A percentile compares a stretch with the other conserved stretches of the same genome.
These are phyloP conservation scores for Drosophila nigromelanica DNA, from an alignment of 1,140 invertebrate genomes.

Conservation along the genomic window DNA sequence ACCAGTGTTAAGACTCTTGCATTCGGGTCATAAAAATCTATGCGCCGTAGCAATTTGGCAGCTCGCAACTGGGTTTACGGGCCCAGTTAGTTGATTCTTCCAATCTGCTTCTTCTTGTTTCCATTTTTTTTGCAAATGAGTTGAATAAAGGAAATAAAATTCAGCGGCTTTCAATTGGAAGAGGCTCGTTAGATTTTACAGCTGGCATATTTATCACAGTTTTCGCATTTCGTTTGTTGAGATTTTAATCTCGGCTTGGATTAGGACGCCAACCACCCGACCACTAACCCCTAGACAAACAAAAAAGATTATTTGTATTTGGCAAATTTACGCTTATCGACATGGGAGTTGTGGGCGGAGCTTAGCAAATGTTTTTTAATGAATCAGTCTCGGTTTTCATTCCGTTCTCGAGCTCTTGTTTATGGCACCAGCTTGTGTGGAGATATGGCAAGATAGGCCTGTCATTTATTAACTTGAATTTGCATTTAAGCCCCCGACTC, in stretches of 20 bases:
- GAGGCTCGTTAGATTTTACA: conserved; percentile 21
- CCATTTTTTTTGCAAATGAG: conserved; percentile 30
- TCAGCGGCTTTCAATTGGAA: conserved; percentile 12
- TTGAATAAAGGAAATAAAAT: conserved; percentile 3
- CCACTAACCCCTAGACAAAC: not conserved
- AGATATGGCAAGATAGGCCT: conserved; percentile 69
- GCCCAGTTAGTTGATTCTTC: conserved; percentile 11
- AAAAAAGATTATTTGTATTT: conserved; percentile 72
- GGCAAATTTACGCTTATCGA: conserved; percentile 80
- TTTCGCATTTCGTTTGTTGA: conserved; percentile 50
- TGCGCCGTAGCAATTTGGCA: conserved; percentile 64
- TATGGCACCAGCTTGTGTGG: conserved; percentile 57
- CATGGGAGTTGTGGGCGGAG: not conserved
- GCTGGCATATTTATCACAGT: conserved; percentile 53
- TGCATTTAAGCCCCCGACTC: conserved; percentile 64
- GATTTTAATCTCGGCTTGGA: conserved; percentile 62
- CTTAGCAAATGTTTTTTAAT: conserved; percentile 44
- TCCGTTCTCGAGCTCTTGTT: conserved; percentile 40
- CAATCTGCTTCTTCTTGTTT: not conserved
- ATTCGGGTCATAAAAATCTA: conserved; percentile 52
- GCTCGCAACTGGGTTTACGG: conserved; percentile 35
- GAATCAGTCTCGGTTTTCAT: conserved; percentile 47
- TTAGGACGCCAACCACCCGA: conserved; percentile 31
- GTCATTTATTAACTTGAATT: conserved; percentile 77
- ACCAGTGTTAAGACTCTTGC: conserved; percentile 38